phyloP scores from a whole-genome alignment of 2,113 vertebrate genomes.

The Phodopus roborovskii region DNA sequence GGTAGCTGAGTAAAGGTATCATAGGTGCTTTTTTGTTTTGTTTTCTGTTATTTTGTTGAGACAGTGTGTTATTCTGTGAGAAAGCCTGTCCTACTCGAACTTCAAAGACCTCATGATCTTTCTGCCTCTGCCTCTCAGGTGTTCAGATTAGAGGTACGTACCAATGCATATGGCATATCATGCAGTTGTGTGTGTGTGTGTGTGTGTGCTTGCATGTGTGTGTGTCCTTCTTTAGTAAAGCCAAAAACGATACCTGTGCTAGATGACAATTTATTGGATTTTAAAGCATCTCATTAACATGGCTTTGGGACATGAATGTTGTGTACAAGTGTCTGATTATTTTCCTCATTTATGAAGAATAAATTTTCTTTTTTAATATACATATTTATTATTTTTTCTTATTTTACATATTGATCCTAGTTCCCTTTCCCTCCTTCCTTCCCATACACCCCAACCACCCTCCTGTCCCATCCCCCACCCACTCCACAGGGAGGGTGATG shows the following conservation, averaged over 20 bases:
- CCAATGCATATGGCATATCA: background rate
- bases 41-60: background rate
- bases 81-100: background rate
- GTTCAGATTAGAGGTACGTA: background rate
- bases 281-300: conserved; percentile 51
- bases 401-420: no score
- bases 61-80: background rate
- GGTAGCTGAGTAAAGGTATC: background rate
- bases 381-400: no score
- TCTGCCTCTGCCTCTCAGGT: background rate
- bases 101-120: background rate
- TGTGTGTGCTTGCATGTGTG: background rate
- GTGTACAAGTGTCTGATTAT: conserved; percentile 45
- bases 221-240: conserved; percentile 5
- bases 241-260: background rate
- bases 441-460: no score
- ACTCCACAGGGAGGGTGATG: no score
- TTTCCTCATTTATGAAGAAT: conserved; percentile 65
- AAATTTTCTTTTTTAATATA: conserved; percentile 13
- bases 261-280: background rate
- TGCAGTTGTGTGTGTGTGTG: background rate
- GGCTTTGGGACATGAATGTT: conserved; percentile 45
- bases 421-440: no score
- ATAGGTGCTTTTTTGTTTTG: background rate
- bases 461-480: no score